These are phyloP conservation scores for Bombus waltoni DNA, from an alignment of 1,140 invertebrate genomes.

Conservation along the genomic window DNA sequence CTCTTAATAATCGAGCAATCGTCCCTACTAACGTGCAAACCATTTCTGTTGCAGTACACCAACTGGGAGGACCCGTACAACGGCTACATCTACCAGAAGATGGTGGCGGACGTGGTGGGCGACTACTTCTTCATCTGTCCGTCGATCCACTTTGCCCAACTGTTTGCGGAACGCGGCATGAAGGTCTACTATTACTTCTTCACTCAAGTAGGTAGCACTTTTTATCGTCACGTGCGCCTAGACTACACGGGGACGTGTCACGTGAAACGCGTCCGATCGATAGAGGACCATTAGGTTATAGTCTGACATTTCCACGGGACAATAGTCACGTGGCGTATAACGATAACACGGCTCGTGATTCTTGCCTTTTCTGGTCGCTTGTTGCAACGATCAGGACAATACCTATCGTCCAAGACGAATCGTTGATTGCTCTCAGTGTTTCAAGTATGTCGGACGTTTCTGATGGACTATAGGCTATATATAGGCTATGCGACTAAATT, in stretches of 20 bases:
- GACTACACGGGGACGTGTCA: not conserved
- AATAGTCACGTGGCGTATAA: conserved; percentile 13
- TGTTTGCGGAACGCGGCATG: conserved; percentile 90
- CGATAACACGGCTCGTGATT: conserved; percentile 26
- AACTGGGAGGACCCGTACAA: conserved; percentile 94
- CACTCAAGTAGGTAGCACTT: conserved; percentile 88
- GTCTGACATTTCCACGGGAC: conserved; percentile 34
- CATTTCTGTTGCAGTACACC: conserved; percentile 89
- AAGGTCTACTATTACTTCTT: conserved; percentile 97
- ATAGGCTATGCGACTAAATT: no score
- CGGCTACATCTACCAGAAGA: conserved; percentile 91
- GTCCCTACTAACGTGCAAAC: not conserved
- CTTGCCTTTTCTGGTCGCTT: not conserved
- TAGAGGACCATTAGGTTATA: conserved; percentile 25
- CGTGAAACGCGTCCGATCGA: conserved; percentile 24
- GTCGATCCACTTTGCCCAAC: conserved; percentile 93
- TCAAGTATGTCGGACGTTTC: no score
- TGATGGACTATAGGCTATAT: no score
- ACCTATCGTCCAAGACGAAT: no score
- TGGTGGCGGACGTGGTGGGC: conserved; percentile 93
- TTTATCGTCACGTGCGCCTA: conserved; percentile 23
- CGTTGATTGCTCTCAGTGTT: no score
- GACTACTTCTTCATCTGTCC: conserved; percentile 98
- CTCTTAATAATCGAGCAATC: no score
- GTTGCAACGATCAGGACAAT: no score